Evolutionary conservation across 2,888 invertebrate species (phyloP), one percentile per base, ranked within the genome.

Genomic region (Drosophila pullipes): DNA sequence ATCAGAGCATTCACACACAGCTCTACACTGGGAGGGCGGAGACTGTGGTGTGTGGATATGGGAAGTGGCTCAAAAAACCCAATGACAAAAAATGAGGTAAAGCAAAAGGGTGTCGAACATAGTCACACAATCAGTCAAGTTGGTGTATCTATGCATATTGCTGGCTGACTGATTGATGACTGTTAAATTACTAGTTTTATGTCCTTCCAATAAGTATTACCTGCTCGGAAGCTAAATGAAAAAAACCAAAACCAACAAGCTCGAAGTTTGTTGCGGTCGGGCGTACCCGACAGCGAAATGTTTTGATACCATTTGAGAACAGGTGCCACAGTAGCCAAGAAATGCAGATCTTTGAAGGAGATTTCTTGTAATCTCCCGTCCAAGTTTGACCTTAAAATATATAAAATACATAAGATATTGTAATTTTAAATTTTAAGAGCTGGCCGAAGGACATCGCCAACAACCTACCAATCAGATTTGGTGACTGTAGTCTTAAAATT

Each of bases 141-240:
- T 9, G 16, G 13, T 16, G 25, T 22, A 16, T 47, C 25, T 25
- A 47, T 25, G 47, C 47, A 25, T 16, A 9, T 25, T 47, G 22
- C 4, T 47, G 25, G 25, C 47, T 25, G 47, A 16, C 47, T 47
- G 47, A 47, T 47, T 47, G 47, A 47, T 25, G 25, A 47, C 47
- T 25, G 47, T 47, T 47, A 47, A 47, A 47, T 47, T 47, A 9
- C 47, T 25, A 25, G 47, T 47, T 47, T 47, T 25, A 47, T 47
- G 47, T 47, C 16, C 47, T 25, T 47, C 47, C 25, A 47, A 25
- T 47, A 47, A 25, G 22, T 47, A 47, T 47, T 25, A 16, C 16
- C 25, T 25, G 16, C 9, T 25, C 25, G 4, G 47, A 47, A 47
- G 25, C 25, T 16, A 25, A 47, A 4, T 13, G 16, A 16, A 22